phyloP scores from a whole-genome alignment of 2,888 invertebrate species.

The Cephonodes hylas region DNA sequence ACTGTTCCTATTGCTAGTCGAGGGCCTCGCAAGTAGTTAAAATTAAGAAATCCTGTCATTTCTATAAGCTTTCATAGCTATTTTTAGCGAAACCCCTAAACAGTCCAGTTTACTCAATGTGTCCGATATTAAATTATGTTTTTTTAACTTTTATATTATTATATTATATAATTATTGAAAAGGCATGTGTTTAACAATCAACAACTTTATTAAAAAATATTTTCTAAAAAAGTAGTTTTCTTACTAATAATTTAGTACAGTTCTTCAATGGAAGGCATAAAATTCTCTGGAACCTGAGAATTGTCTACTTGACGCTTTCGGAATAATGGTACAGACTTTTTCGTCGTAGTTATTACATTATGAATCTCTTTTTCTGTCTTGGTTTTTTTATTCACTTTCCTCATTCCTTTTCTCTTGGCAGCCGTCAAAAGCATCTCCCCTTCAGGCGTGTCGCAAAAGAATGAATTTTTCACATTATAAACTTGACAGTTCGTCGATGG shows the following conservation, averaged over 20 bases:
- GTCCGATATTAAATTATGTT: too few species aligned
- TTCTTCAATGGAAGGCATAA: conserved; percentile 59
- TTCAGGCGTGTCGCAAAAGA: conserved; percentile 50
- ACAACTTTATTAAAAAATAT: not conserved
- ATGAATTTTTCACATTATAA: conserved; percentile 53
- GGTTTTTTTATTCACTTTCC: conserved; percentile 36
- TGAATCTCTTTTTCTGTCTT: conserved; percentile 39
- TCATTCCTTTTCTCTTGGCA: conserved; percentile 41
- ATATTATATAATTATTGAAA: not conserved
- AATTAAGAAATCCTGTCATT: too few species aligned
- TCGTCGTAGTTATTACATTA: conserved; percentile 21
- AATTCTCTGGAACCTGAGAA: conserved; percentile 50
- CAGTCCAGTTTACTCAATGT: too few species aligned
- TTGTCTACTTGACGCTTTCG: conserved; percentile 52
- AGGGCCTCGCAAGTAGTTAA: too few species aligned
- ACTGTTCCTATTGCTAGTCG: too few species aligned
- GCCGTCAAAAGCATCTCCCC: conserved; percentile 40
- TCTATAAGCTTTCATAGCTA: too few species aligned
- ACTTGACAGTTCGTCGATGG: conserved; percentile 43
- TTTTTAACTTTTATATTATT: too few species aligned
- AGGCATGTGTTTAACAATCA: not conserved
- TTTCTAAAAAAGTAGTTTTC: not conserved
- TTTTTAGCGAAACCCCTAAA: too few species aligned
- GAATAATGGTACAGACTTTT: conserved; percentile 30
- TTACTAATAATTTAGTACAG: conserved; percentile 26